A percentile compares a stretch with the other conserved stretches of the same genome.
These are phyloP conservation scores for Stenurella melanura DNA, from an alignment of 2,888 invertebrate species.

Conservation along the genomic window DNA sequence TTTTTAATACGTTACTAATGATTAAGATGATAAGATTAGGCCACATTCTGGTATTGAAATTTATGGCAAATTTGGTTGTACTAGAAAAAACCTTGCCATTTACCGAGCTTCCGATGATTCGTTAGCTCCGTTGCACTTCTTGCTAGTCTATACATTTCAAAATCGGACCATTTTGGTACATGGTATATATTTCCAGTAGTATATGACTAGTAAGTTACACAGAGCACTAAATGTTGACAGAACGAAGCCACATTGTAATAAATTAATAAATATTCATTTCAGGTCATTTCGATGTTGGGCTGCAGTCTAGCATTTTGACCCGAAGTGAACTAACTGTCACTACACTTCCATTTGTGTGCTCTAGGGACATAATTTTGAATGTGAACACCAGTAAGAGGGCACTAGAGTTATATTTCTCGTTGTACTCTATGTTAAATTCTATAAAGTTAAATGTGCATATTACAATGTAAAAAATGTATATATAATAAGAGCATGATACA, in stretches of 20 bases:
- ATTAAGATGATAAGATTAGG: constrained; percentile 21
- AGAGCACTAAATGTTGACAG: constrained; percentile 19
- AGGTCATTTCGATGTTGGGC: background rate
- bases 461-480: constrained; percentile 60
- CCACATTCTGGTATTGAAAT: constrained; percentile 22
- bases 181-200: background rate
- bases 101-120: constrained; percentile 5
- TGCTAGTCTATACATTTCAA: constrained; percentile 32
- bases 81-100: constrained; percentile 12
- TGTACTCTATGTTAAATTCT: constrained; percentile 69
- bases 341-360: constrained; percentile 25
- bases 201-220: constrained; percentile 10
- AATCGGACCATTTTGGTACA: constrained; percentile 12
- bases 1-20: background rate
- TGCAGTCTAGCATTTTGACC: background rate
- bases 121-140: constrained; percentile 4
- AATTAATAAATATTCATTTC: background rate
- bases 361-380: constrained; percentile 45
- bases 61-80: constrained; percentile 32
- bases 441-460: constrained; percentile 66
- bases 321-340: constrained; percentile 12
- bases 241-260: constrained; percentile 1
- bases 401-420: constrained; percentile 67
- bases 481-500: constrained; percentile 42
- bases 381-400: constrained; percentile 54